A percentile compares a stretch with the other conserved stretches of the same genome.
Evolutionary conservation across 2,113 vertebrate species (phyloP).

Genomic region (Pseudopipra pipra): DNA sequence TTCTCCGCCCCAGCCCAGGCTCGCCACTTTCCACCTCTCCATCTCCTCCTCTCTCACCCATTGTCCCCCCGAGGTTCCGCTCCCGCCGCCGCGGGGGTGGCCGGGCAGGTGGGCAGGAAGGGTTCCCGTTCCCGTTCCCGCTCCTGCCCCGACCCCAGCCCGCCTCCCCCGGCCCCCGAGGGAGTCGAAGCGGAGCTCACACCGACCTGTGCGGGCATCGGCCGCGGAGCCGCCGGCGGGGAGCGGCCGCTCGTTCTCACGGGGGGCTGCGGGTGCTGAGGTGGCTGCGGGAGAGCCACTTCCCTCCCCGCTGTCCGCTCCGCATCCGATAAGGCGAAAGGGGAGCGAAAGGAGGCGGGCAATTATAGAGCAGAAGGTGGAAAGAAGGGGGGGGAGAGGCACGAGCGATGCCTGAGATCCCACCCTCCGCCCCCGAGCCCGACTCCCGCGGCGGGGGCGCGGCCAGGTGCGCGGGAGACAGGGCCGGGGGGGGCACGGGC

Average conservation of each 20-base stretch:
- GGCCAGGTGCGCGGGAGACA: slow-evolving; percentile 5
- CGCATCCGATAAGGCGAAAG: slow-evolving; percentile 17
- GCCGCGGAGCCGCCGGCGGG: not conserved
- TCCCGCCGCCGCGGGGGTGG: not conserved
- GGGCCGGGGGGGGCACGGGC: not conserved
- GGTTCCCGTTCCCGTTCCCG: too few relatives aligned
- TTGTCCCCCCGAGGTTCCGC: not conserved
- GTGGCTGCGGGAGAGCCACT: not conserved
- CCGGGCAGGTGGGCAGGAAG: not conserved
- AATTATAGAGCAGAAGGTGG: slow-evolving; percentile 58
- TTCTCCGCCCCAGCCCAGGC: too few relatives aligned
- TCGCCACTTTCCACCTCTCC: not conserved
- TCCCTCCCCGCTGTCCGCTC: not conserved
- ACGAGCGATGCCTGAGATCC: not conserved
- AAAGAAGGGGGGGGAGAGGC: not conserved
- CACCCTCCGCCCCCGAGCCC: not conserved
- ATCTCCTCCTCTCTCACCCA: not conserved
- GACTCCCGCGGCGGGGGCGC: not conserved
- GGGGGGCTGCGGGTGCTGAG: not conserved
- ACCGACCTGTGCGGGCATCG: slow-evolving; percentile 44
- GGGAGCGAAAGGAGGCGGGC: slow-evolving; percentile 36
- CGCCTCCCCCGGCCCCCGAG: not conserved
- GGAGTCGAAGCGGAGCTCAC: not conserved
- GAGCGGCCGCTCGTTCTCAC: not conserved
- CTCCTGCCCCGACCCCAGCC: not conserved